A percentile compares a stretch with the other conserved stretches of the same genome.
phyloP scores from a whole-genome alignment of 2,113 vertebrate species.

The Heterotis niloticus region DNA sequence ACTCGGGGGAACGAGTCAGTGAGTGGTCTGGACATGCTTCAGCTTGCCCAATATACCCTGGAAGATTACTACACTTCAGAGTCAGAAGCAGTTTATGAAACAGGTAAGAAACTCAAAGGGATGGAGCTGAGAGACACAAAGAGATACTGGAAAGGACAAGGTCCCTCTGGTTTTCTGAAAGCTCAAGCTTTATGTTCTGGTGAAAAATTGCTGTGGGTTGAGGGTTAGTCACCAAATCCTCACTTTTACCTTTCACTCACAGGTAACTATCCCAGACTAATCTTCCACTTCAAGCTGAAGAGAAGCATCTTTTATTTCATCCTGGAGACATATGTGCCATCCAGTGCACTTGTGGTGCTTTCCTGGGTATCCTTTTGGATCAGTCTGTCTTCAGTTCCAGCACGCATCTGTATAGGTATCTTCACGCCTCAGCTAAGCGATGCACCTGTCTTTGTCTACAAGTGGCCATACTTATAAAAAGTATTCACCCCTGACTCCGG shows the following conservation, averaged over 20 bases:
- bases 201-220: conserved; percentile 1
- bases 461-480: no score
- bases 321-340: conserved; percentile 84
- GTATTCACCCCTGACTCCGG: no score
- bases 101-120: conserved; percentile 53
- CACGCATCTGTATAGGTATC: conserved; percentile 84
- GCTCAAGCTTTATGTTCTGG: no score
- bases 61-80: conserved; percentile 85
- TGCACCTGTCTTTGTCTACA: background rate
- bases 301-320: conserved; percentile 88
- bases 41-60: conserved; percentile 80
- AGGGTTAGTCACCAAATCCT: background rate
- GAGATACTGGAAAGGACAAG: no score
- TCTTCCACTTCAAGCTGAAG: conserved; percentile 85
- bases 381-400: conserved; percentile 82
- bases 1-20: conserved; percentile 86
- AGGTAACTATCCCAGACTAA: conserved; percentile 79
- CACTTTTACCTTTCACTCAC: background rate
- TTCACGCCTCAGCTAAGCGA: background rate
- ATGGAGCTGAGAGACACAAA: no score
- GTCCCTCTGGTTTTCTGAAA: no score
- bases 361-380: conserved; percentile 93
- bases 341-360: conserved; percentile 80
- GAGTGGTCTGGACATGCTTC: conserved; percentile 75
- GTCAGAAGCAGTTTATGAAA: conserved; percentile 84